These are phyloP conservation scores for Porites rus DNA, from an alignment of 92 coral and sea anemone species.

Conservation along the genomic window DNA sequence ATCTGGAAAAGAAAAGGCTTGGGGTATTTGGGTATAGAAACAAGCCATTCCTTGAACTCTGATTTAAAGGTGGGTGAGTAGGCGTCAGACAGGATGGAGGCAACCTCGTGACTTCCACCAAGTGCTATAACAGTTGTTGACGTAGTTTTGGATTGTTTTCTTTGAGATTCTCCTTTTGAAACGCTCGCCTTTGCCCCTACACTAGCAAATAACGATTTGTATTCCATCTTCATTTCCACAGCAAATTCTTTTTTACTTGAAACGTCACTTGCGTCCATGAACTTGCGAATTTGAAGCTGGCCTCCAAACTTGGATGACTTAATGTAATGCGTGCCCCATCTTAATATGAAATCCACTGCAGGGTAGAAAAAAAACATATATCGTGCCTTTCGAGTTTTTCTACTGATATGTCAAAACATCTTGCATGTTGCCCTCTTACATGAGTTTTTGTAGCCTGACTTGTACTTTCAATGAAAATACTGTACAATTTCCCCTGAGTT, in stretches of 20 bases:
- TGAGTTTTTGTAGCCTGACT: too few species aligned
- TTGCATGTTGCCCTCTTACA: too few species aligned
- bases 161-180: neutral
- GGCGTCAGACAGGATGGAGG: constrained; percentile 35
- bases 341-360: constrained; percentile 7
- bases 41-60: constrained; percentile 42
- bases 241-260: constrained; percentile 43
- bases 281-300: constrained; percentile 45
- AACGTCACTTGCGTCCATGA: constrained; percentile 9
- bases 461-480: too few species aligned
- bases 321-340: constrained; percentile 51
- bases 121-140: constrained; percentile 40
- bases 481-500: too few species aligned
- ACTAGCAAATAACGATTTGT: constrained; percentile 48
- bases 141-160: constrained; percentile 1
- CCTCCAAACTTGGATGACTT: constrained; percentile 62
- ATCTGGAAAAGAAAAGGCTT: constrained; percentile 48
- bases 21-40: constrained; percentile 50
- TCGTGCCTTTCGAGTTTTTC: neutral
- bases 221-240: constrained; percentile 36
- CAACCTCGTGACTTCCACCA: constrained; percentile 47
- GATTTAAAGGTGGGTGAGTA: neutral
- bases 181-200: constrained; percentile 33
- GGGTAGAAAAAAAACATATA: neutral
- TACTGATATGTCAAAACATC: too few species aligned